Evolutionary conservation across 1,140 invertebrate genomes (phyloP).

Genomic region (Sipha flava): DNA sequence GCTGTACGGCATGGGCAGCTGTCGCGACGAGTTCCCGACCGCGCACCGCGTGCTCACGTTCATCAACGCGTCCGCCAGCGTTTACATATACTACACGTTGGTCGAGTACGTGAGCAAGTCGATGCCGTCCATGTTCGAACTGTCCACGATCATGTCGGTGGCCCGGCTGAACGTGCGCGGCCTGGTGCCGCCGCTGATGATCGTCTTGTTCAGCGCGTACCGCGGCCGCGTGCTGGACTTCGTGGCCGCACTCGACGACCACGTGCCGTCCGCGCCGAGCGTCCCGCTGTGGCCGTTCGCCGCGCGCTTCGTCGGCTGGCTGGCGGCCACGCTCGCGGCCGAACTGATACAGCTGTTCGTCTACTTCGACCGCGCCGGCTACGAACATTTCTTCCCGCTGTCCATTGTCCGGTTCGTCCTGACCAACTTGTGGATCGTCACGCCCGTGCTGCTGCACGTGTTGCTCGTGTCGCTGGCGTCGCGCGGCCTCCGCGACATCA

Average conservation of each 20-base stretch:
- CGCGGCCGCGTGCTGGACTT: background rate
- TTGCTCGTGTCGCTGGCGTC: background rate
- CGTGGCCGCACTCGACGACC: background rate
- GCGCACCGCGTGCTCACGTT: too few species aligned
- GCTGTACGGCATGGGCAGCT: background rate
- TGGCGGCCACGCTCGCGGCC: background rate
- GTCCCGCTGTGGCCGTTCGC: background rate
- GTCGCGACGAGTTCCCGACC: too few species aligned
- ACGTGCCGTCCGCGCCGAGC: background rate
- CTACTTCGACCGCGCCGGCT: background rate
- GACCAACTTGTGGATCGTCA: background rate
- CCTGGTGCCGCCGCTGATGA: background rate
- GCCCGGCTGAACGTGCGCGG: background rate
- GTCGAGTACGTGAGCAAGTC: too few species aligned
- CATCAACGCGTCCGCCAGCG: too few species aligned
- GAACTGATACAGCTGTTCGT: background rate
- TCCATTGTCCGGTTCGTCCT: background rate
- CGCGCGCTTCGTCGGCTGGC: background rate
- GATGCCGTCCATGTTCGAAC: background rate
- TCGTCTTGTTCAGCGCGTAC: background rate
- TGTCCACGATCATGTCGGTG: background rate
- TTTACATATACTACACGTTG: too few species aligned
- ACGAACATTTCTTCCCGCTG: background rate
- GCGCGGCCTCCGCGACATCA: background rate
- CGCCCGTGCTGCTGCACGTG: background rate